Base-by-base conservation (phyloP, 2,113 vertebrate species). In the Thomomys bottae region DNA sequence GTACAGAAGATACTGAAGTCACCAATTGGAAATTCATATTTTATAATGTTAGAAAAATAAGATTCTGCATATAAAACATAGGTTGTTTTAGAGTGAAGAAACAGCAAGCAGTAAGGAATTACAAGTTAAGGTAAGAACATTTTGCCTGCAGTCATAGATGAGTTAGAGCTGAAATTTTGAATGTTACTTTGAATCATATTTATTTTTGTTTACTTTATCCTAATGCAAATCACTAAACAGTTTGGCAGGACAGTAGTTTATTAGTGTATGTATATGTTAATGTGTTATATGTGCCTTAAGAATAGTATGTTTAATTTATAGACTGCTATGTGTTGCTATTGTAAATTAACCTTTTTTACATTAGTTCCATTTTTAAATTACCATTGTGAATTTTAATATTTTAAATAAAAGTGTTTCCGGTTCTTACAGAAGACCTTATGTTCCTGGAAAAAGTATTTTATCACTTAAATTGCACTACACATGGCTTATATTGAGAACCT, bases 401-500 rank as follows among this genome's bases (percentile, higher is more conserved):
- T 95, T 89, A 84, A 78, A 89, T 89, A 67, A 94, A 87, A 14
- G 21, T 18, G 54, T 71, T 94, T 92, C 72, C 45, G 78, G 84
- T 57, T 30, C 49, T 94, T 59, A 63, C 64, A 30, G n/a, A n/a
- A 89, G n/a, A 87, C 40, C 79, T 81, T 94, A 73, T 63, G 45
- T 88, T 95, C 40, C 90, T 79, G 81, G 66, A 61, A 94, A 94
- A 26, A 87, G 61, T 57, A 82, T 84, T 95, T 95, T 95, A 88
- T 94, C 88, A 87, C 88, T 88, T 93, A 64, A 94, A 80, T 42
- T 90, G 30, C 57, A 87, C 87, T 88, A 87, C 67, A 92, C 68
- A 93, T 95, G 84, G 89, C 71, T 95, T 93, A 95, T 96, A 95
- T 92, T 88, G 94, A 93, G 89, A 95, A 96, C 76, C 84, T 34